Evolutionary conservation across 2,113 vertebrate species (phyloP), one percentile per base, ranked within the genome.

Genomic region (Sylvietta virens): DNA sequence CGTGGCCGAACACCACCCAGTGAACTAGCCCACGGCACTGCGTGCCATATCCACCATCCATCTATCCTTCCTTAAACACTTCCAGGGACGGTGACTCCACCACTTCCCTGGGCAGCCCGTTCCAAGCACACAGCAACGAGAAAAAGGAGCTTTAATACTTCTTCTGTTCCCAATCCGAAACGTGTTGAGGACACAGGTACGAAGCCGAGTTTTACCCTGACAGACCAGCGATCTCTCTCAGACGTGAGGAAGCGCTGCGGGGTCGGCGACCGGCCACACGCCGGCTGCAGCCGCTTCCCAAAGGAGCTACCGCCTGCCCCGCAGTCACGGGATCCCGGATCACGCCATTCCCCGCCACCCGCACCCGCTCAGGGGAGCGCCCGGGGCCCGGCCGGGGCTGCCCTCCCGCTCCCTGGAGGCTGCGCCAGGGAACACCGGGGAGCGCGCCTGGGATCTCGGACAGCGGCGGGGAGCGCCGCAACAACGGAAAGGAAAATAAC

Each of bases 281-380:
- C 83, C 92, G 33, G 51, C 81, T 11, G 76, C 66, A 95, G 91
- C 93, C 77, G 81, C 65, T 95, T 86, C 96, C 96, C 84, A 37
- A 27, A 73, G 93, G 72, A 96, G 76, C 72, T 48, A 1, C 88
- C 69, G 86, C 90, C 85, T 47, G 66, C 21, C 83, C 71, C 50
- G 9, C 10, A 77, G 97, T 98, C 97, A 97, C 92, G 97, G 80
- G 98, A 97, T 74, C 45, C 65, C 90, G 93, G 47, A 33, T 91
- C 97, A 94, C 31, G 91, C 94, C 95, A 10, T 35, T 28, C 5
- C 70, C 74, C 65, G n/a, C 48, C 47, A n/a, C 72, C 45, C 42
- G 74, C 83, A 30, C 65, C 33, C 45, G 40, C 64, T 7, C 4
- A 0, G 40, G 6, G 37, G 7, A 60, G 57, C n/a, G 19, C 39